A percentile compares a stretch with the other conserved stretches of the same genome.
phyloP scores from a whole-genome alignment of 2,113 vertebrate genomes.

The Neolamprologus brichardi region DNA sequence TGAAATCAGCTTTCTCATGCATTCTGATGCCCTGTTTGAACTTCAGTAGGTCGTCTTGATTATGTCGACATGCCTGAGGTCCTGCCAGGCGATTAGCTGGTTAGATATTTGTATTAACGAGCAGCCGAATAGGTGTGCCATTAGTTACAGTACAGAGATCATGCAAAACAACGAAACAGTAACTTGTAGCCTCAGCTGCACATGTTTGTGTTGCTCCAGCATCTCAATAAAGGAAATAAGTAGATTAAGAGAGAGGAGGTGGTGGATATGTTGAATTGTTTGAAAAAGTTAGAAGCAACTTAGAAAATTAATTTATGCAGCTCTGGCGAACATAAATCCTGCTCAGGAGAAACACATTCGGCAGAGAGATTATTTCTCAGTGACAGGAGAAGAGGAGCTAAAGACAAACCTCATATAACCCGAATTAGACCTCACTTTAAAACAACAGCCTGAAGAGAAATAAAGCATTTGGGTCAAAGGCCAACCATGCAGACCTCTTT shows the following conservation, averaged over 20 bases:
- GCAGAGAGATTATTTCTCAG: not conserved
- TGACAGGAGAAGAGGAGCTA: not conserved
- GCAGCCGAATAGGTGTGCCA: not conserved
- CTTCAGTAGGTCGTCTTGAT: not conserved
- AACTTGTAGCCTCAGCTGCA: not conserved
- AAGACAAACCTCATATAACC: constrained; percentile 72
- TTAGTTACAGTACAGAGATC: not conserved
- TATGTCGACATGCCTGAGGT: not conserved
- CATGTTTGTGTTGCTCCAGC: not conserved
- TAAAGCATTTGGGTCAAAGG: not conserved
- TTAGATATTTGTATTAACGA: not conserved
- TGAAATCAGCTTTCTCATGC: not conserved
- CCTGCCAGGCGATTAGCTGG: not conserved
- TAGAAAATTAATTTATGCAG: constrained; percentile 71
- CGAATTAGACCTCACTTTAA: constrained; percentile 77
- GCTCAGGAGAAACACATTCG: not conserved
- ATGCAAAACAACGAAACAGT: not conserved
- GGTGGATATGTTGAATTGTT: not conserved
- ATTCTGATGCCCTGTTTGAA: not conserved
- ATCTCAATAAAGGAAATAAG: not conserved
- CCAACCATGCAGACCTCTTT: constrained; percentile 51
- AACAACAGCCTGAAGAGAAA: constrained; percentile 72
- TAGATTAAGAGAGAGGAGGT: not conserved
- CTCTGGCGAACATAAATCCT: constrained; percentile 68
- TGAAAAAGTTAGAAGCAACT: not conserved